phyloP scores from a whole-genome alignment of 2,113 vertebrate species.

The Mystacornis crossleyi region DNA sequence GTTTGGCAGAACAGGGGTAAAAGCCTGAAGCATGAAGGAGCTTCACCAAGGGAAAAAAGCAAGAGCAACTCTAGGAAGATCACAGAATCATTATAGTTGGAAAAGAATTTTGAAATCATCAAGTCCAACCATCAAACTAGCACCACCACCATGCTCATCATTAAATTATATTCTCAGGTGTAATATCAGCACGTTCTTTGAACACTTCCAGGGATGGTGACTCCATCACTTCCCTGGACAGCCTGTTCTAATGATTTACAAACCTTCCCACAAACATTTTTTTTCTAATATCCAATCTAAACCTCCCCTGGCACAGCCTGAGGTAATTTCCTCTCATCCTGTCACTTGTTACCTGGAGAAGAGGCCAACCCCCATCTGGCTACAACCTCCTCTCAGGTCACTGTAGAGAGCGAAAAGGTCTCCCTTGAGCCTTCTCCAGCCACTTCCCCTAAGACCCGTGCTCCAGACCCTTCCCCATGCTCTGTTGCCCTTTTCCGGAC shows the following conservation, averaged over 20 bases:
- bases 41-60: not conserved
- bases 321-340: not conserved
- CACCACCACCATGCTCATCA: no score
- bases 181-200: accelerated
- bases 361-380: not conserved
- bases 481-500: accelerated
- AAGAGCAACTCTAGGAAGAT: not conserved
- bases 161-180: not conserved
- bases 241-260: not conserved
- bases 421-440: not conserved
- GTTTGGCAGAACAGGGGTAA: not conserved
- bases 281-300: not conserved
- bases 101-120: not conserved
- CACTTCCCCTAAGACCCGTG: not conserved
- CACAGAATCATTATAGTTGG: accelerated
- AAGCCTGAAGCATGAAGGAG: not conserved
- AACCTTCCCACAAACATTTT: not conserved
- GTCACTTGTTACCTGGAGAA: not conserved
- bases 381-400: not conserved
- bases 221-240: not conserved
- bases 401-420: accelerated
- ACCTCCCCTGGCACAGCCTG: not conserved
- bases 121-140: not conserved
- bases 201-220: not conserved
- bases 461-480: not conserved